Evolutionary conservation across 2,888 invertebrate species (phyloP).

Genomic region (Melieria crassipennis): DNA sequence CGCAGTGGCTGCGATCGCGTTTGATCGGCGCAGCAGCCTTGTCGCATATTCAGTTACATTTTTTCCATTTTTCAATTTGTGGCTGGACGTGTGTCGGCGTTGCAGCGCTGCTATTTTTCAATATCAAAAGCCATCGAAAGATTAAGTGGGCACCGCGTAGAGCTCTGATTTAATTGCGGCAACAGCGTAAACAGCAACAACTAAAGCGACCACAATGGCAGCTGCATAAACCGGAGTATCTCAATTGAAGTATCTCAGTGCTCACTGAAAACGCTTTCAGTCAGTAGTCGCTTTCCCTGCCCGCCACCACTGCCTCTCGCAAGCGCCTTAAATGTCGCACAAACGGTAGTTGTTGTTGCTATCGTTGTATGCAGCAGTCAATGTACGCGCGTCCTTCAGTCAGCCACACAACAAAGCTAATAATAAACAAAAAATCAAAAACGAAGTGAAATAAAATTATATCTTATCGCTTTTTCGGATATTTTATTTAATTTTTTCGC

Average conservation of each 20-base stretch:
- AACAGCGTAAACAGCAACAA: conserved; percentile 2
- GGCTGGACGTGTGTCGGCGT: conserved; percentile 22
- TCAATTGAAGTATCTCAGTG: conserved; percentile 4
- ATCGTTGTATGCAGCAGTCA: conserved; percentile 37
- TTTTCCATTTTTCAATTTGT: conserved; percentile 2
- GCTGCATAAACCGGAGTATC: conserved; percentile 20
- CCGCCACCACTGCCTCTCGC: too few species aligned
- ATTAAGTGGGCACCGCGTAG: conserved; percentile 43
- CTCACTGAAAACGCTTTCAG: too few species aligned
- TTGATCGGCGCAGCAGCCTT: too few species aligned
- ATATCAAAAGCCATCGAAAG: conserved; percentile 50
- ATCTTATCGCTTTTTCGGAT: conserved; percentile 22
- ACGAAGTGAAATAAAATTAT: not conserved
- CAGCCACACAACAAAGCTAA: not conserved
- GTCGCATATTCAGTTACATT: too few species aligned
- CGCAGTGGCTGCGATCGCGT: too few species aligned
- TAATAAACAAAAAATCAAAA: not conserved
- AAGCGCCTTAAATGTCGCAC: too few species aligned
- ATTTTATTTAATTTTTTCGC: conserved; percentile 4
- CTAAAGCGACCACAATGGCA: conserved; percentile 5
- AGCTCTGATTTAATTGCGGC: conserved; percentile 13
- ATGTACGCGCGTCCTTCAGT: conserved; percentile 52
- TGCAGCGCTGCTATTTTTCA: conserved; percentile 33
- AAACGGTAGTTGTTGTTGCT: too few species aligned
- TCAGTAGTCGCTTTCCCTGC: too few species aligned